phyloP scores from a whole-genome alignment of 2,888 invertebrate species.

The Lutraria lutraria region DNA sequence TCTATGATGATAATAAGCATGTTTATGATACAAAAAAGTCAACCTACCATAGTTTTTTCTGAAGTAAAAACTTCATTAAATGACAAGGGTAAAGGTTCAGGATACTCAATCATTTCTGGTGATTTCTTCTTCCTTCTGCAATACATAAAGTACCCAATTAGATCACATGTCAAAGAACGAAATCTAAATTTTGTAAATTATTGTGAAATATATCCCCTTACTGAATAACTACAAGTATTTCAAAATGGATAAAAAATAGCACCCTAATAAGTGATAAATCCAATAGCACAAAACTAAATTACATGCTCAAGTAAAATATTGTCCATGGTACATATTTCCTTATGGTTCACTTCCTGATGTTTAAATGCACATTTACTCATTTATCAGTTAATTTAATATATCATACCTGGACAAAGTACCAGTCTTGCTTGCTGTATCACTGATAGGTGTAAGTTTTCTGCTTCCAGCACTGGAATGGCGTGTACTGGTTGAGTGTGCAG shows the following conservation, averaged over 20 bases:
- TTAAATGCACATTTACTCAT: neutral
- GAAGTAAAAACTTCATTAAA: slow-evolving; percentile 73
- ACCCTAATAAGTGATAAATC: no score
- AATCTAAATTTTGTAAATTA: neutral
- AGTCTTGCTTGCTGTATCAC: slow-evolving; percentile 45
- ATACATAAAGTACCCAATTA: neutral
- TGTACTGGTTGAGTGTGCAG: slow-evolving; percentile 44
- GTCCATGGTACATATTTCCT: no score
- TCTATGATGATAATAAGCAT: no score
- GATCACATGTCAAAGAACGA: no score
- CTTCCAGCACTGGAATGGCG: slow-evolving; percentile 62
- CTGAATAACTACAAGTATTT: no score
- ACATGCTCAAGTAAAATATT: no score
- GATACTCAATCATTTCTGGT: slow-evolving; percentile 56
- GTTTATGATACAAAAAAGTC: neutral
- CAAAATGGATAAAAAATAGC: no score
- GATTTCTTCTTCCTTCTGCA: slow-evolving; percentile 58
- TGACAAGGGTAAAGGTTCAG: slow-evolving; percentile 75
- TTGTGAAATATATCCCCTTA: no score
- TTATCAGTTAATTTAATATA: neutral
- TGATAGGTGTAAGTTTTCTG: slow-evolving; percentile 55
- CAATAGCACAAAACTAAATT: no score
- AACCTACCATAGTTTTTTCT: slow-evolving; percentile 73
- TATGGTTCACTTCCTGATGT: no score
- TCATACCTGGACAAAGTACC: slow-evolving; percentile 43